Percentiles rank a stretch among this genome's conserved stretches.
These are phyloP conservation scores for Condylostylus longicornis DNA, from an alignment of 1,140 invertebrate species.

Conservation along the genomic window DNA sequence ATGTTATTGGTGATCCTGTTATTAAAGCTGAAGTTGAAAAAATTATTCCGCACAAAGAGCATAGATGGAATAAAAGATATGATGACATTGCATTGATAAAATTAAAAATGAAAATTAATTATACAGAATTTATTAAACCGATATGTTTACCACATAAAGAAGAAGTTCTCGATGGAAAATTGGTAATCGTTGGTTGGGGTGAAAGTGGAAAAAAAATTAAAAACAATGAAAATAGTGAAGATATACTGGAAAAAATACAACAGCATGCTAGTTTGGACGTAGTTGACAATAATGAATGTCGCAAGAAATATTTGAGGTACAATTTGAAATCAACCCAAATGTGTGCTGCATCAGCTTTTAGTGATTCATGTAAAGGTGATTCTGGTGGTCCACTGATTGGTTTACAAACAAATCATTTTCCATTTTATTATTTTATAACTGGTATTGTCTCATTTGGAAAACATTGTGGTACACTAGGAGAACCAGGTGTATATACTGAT, in stretches of 20 bases:
- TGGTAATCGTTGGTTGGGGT: slow-evolving; percentile 78
- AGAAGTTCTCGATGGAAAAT: slow-evolving; percentile 40
- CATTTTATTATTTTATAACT: slow-evolving; percentile 14
- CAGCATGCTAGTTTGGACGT: slow-evolving; percentile 25
- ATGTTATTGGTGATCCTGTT: slow-evolving; percentile 30
- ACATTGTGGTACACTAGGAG: slow-evolving; percentile 9
- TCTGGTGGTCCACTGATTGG: no score
- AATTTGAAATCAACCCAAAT: slow-evolving; percentile 34
- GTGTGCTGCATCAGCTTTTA: slow-evolving; percentile 46
- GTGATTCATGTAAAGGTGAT: slow-evolving; percentile 39
- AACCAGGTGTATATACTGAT: slow-evolving; percentile 16
- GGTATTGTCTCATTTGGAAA: slow-evolving; percentile 17
- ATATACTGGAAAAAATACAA: slow-evolving; percentile 42
- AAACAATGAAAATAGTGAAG: slow-evolving; percentile 40
- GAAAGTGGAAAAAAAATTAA: no score
- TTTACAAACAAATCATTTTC: no score
- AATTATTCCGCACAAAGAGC: slow-evolving; percentile 50
- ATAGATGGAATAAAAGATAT: slow-evolving; percentile 40
- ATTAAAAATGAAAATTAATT: slow-evolving; percentile 41
- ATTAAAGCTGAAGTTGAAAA: slow-evolving; percentile 46
- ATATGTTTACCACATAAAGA: slow-evolving; percentile 56
- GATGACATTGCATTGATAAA: slow-evolving; percentile 66
- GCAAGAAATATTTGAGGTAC: slow-evolving; percentile 19
- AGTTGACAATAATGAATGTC: slow-evolving; percentile 17
- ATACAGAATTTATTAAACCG: slow-evolving; percentile 53